These are phyloP conservation scores for Tetragonula carbonaria DNA, from an alignment of 2,888 invertebrate species.

Conservation along the genomic window DNA sequence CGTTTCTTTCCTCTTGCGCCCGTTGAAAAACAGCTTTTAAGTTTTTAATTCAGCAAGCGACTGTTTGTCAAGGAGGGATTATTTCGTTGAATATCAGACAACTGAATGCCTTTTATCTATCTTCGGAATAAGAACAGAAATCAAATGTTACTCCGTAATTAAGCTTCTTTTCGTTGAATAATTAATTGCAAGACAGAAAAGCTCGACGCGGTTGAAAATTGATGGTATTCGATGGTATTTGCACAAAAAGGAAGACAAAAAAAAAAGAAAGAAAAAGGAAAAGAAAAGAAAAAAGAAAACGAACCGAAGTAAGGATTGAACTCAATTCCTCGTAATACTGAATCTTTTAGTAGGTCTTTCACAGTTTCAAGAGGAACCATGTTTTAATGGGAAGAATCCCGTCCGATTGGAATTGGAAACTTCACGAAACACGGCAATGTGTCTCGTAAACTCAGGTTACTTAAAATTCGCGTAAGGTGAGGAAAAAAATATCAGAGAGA, in stretches of 20 bases:
- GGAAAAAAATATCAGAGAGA: neutral
- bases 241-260: neutral
- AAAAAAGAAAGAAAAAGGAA: no score
- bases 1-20: neutral
- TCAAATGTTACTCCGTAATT: neutral
- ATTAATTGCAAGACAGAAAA: neutral
- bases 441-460: neutral
- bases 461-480: neutral
- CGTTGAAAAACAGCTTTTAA: neutral
- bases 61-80: neutral
- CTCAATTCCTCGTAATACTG: neutral
- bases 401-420: neutral
- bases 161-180: neutral
- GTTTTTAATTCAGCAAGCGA: neutral
- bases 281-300: neutral
- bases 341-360: conserved; percentile 29
- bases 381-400: neutral
- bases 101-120: neutral
- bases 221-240: conserved; percentile 15
- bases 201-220: neutral
- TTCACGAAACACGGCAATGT: neutral
- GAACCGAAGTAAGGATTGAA: neutral
- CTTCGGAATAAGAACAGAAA: neutral
- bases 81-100: neutral
- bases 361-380: neutral